These are phyloP conservation scores for Meteorus colon DNA, from an alignment of 2,888 invertebrate genomes.

Conservation along the genomic window DNA sequence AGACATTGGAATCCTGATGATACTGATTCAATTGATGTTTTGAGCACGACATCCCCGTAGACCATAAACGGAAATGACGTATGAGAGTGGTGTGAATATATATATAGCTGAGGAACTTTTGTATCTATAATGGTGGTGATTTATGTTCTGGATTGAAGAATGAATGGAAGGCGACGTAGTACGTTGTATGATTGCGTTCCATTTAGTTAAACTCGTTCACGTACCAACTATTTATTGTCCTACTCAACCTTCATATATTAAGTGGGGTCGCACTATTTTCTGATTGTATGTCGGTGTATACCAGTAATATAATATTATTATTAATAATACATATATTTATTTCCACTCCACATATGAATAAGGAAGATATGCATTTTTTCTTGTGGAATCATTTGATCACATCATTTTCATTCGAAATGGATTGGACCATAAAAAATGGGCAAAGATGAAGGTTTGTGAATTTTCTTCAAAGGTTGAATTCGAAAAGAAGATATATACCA, in stretches of 20 bases:
- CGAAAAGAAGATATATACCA: no score
- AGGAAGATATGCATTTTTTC: no score
- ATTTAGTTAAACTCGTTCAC: background rate
- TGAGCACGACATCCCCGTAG: background rate
- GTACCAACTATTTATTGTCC: background rate
- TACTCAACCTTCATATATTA: background rate
- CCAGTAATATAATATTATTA: no score
- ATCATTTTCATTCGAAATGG: no score
- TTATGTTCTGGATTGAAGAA: background rate
- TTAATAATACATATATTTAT: no score
- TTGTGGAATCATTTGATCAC: no score
- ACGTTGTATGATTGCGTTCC: background rate
- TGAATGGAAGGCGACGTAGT: background rate
- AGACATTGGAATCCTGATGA: background rate
- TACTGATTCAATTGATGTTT: constrained; percentile 3
- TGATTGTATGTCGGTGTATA: background rate
- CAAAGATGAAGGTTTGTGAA: no score
- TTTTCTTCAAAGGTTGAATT: no score
- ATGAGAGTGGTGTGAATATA: background rate
- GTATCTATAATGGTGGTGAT: background rate
- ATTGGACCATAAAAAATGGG: no score
- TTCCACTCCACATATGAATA: no score
- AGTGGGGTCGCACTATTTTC: background rate
- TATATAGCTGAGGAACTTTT: background rate
- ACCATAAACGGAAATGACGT: constrained; percentile 2